Evolutionary conservation across 2,888 invertebrate species (phyloP).

Genomic region (Corbicula japonica): DNA sequence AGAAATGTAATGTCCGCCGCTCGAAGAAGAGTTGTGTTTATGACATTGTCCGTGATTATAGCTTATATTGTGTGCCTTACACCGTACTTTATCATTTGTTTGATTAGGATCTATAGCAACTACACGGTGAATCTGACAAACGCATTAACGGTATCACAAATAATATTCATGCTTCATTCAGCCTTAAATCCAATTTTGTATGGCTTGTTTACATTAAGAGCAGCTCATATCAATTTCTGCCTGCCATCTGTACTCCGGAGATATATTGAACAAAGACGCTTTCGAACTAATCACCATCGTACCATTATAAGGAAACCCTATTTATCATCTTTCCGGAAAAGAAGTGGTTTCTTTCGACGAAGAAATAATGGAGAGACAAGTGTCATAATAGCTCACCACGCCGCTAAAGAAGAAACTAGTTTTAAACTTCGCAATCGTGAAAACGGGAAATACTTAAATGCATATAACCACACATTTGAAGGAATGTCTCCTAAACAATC

Average conservation of each 20-base stretch:
- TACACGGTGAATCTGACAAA: constrained; percentile 77
- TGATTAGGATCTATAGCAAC: constrained; percentile 85
- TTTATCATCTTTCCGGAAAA: constrained; percentile 38
- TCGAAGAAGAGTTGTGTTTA: constrained; percentile 86
- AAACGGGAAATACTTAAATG: constrained; percentile 28
- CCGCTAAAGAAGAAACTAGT: constrained; percentile 64
- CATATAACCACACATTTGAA: constrained; percentile 2
- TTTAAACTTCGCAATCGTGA: constrained; percentile 56
- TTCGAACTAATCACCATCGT: constrained; percentile 11
- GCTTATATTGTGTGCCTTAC: constrained; percentile 87
- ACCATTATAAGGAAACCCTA: constrained; percentile 20
- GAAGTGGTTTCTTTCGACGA: constrained; percentile 42
- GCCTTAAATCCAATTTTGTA: constrained; percentile 87
- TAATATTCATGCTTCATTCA: constrained; percentile 84
- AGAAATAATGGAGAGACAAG: constrained; percentile 60
- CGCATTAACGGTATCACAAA: constrained; percentile 79
- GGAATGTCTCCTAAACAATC: constrained; percentile 3
- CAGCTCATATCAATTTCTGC: constrained; percentile 49
- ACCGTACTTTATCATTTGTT: constrained; percentile 87
- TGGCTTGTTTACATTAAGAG: constrained; percentile 84
- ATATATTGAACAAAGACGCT: not conserved
- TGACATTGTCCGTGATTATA: constrained; percentile 87
- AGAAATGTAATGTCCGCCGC: constrained; percentile 81
- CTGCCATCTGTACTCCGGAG: not conserved
- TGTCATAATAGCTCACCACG: constrained; percentile 68